phyloP scores from a whole-genome alignment of 2,888 invertebrate genomes.

The Cheilosia impressa region DNA sequence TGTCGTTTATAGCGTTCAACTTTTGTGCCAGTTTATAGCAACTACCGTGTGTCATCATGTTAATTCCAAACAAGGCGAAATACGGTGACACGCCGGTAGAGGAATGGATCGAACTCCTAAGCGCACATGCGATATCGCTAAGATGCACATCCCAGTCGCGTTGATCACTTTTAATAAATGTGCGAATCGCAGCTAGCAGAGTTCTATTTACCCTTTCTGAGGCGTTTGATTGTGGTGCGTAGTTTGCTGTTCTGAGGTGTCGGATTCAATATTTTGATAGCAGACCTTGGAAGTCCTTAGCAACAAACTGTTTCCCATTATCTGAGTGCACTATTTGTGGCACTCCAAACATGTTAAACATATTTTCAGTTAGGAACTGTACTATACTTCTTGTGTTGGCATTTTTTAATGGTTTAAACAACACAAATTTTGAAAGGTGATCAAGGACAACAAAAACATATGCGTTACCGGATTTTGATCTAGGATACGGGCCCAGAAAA shows the following conservation, averaged over 20 bases:
- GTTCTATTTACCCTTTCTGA: not conserved
- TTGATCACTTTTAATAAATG: not conserved
- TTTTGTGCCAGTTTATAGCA: not conserved
- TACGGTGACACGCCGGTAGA: not conserved
- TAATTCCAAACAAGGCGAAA: not conserved
- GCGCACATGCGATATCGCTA: too few species aligned
- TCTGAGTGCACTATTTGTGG: too few species aligned
- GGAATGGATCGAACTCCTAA: not conserved
- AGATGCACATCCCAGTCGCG: not conserved
- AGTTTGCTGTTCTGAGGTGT: not conserved
- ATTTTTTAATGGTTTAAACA: not conserved
- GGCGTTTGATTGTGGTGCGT: not conserved
- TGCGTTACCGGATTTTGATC: not conserved
- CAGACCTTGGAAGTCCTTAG: not conserved
- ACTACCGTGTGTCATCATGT: not conserved
- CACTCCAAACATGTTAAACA: too few species aligned
- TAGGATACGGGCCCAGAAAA: conserved; percentile 16
- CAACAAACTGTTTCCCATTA: not conserved
- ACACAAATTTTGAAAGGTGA: not conserved
- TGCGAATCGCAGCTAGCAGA: not conserved
- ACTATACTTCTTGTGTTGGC: not conserved
- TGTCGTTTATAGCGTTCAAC: not conserved
- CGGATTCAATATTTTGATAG: too few species aligned
- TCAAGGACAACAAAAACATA: not conserved
- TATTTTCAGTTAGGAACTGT: too few species aligned